A percentile compares a stretch with the other conserved stretches of the same genome.
Evolutionary conservation across 35 echinoderm and acorn worm species (phyloP).

Genomic region (Apostichopus parvimensis): DNA sequence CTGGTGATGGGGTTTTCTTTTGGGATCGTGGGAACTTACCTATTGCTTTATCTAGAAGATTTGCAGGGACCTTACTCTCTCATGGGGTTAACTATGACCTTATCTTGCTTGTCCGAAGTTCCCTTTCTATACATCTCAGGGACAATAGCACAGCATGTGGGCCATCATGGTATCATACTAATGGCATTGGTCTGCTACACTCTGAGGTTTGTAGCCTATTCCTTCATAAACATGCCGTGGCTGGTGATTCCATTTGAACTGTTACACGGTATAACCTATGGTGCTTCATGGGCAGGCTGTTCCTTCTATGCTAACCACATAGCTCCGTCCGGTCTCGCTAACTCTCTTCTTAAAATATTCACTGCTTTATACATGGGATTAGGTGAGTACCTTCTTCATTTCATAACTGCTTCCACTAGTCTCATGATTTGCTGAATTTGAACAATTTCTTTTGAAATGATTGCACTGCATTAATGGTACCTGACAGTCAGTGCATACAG

Average conservation of each 20-base stretch:
- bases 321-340: constrained; percentile 88
- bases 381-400: constrained; percentile 65
- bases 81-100: constrained; percentile 88
- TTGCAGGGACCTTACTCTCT: constrained; percentile 62
- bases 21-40: constrained; percentile 77
- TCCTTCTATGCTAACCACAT: constrained; percentile 76
- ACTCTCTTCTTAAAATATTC: constrained; percentile 76
- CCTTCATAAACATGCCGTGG: constrained; percentile 72
- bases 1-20: constrained; percentile 85
- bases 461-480: no score
- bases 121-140: constrained; percentile 86
- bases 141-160: constrained; percentile 50
- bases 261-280: constrained; percentile 94
- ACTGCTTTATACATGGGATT: constrained; percentile 81
- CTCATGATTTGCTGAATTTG: neutral
- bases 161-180: constrained; percentile 69
- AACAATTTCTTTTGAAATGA: neutral
- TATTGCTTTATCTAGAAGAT: constrained; percentile 89
- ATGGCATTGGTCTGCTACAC: constrained; percentile 75
- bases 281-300: constrained; percentile 86
- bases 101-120: constrained; percentile 77
- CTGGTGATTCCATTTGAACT: constrained; percentile 88
- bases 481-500: no score
- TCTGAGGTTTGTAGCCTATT: constrained; percentile 78
- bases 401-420: neutral